phyloP scores from a whole-genome alignment of 2,113 vertebrate species.

The Passer domesticus region DNA sequence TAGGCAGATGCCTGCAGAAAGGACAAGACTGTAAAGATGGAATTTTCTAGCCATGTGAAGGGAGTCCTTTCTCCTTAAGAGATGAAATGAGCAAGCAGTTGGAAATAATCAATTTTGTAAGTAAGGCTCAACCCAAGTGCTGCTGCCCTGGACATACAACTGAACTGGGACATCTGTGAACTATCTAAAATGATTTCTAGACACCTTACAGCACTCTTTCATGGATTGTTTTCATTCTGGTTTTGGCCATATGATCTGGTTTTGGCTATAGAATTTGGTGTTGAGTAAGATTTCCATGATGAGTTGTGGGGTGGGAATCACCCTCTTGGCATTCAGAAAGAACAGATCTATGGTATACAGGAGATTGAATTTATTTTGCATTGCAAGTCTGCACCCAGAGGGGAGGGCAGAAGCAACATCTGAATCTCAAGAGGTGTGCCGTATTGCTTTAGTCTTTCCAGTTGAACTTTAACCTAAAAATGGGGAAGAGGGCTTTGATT shows the following conservation, averaged over 20 bases:
- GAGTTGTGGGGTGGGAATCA: neutral
- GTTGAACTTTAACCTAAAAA: neutral
- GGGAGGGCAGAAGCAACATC: neutral
- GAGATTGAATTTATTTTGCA: neutral
- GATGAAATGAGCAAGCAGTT: neutral
- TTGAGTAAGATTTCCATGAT: neutral
- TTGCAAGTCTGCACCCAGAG: neutral
- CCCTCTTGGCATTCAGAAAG: neutral
- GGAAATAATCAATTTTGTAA: neutral
- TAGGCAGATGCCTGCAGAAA: neutral
- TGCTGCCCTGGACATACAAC: fast-evolving
- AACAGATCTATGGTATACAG: neutral
- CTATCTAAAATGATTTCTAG: neutral
- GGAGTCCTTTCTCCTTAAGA: neutral
- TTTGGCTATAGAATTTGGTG: neutral
- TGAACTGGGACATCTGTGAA: neutral
- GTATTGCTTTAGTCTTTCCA: neutral
- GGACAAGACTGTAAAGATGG: neutral
- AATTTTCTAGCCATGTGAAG: neutral
- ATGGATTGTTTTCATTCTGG: neutral
- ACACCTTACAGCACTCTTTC: neutral
- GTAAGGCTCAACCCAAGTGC: neutral
- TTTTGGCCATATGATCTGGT: neutral
- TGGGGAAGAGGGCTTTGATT: neutral
- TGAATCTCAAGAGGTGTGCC: neutral